Evolutionary conservation across 2,113 vertebrate genomes (phyloP).

Genomic region (Cepphus grylle): DNA sequence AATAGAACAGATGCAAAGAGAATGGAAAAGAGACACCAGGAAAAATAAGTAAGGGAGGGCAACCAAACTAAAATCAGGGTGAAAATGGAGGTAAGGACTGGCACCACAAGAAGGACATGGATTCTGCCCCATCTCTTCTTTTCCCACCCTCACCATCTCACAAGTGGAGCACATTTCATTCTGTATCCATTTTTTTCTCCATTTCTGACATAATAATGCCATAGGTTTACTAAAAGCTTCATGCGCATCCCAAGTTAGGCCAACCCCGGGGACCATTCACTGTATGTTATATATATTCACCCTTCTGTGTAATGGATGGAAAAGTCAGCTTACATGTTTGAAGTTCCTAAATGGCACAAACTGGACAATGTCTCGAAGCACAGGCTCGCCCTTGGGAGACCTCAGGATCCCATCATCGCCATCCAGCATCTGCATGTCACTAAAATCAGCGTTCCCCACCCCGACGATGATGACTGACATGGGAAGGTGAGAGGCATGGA

Average conservation of each 20-base stretch:
- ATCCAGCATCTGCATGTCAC: conserved; percentile 98
- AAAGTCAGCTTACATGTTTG: conserved; percentile 86
- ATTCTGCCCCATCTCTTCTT: background rate
- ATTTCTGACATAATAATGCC: background rate
- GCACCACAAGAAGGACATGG: background rate
- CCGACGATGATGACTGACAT: conserved; percentile 99
- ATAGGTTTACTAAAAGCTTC: background rate
- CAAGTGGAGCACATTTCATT: background rate
- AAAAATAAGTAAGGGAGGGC: background rate
- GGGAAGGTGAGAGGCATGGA: conserved; percentile 94
- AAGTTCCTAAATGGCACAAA: conserved; percentile 98
- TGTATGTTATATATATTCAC: background rate
- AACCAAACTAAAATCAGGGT: background rate
- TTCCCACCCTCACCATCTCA: background rate
- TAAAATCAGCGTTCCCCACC: conserved; percentile 92
- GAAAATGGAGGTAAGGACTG: background rate
- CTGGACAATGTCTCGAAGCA: conserved; percentile 95
- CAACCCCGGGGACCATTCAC: background rate
- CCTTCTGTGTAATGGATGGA: background rate
- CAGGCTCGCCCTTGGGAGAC: conserved; percentile 91
- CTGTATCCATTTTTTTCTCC: background rate
- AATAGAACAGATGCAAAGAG: background rate
- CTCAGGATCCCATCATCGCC: conserved; percentile 92
- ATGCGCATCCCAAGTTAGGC: background rate
- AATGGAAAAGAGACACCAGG: background rate